Conservation (phyloP, 53 echinoderm and acorn worm species). For the Pentamera pediparva region DNA sequence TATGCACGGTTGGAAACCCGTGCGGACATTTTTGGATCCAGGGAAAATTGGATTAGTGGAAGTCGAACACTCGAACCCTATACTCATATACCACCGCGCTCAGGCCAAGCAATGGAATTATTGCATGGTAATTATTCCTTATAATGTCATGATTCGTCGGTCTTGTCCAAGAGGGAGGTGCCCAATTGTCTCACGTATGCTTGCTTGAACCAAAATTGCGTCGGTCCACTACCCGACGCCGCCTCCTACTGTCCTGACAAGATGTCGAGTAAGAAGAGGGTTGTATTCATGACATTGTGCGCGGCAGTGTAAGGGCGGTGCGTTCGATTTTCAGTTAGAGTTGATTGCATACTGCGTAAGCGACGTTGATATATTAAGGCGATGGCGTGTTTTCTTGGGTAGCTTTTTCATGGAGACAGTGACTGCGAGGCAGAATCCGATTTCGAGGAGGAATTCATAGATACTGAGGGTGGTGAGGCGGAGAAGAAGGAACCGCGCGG, state of each 20-base stretch:
- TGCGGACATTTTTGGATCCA: no score
- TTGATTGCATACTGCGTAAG: constrained; percentile 31
- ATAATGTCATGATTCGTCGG: no score
- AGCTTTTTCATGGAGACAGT: constrained; percentile 14
- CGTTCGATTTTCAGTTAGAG: constrained; percentile 32
- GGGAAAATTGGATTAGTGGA: no score
- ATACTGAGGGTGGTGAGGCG: no score
- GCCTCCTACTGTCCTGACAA: constrained; percentile 10
- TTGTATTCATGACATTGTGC: constrained; percentile 20
- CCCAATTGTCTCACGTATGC: no score
- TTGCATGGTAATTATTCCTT: no score
- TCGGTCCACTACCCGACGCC: constrained; percentile 26
- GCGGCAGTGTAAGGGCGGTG: not conserved
- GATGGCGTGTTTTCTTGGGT: constrained; percentile 28
- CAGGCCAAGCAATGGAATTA: no score
- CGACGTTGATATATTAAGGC: constrained; percentile 41
- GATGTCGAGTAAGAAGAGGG: constrained; percentile 12
- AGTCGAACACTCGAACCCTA: no score
- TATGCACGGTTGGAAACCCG: no score
- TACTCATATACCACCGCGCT: no score
- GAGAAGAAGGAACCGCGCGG: no score
- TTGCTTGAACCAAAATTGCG: constrained; percentile 23
- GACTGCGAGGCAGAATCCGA: not conserved
- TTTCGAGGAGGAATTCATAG: not conserved
- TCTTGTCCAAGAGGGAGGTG: no score